Conservation (phyloP, 2,797 vertebrate species). For the Phrynocephalus vlangalii region DNA sequence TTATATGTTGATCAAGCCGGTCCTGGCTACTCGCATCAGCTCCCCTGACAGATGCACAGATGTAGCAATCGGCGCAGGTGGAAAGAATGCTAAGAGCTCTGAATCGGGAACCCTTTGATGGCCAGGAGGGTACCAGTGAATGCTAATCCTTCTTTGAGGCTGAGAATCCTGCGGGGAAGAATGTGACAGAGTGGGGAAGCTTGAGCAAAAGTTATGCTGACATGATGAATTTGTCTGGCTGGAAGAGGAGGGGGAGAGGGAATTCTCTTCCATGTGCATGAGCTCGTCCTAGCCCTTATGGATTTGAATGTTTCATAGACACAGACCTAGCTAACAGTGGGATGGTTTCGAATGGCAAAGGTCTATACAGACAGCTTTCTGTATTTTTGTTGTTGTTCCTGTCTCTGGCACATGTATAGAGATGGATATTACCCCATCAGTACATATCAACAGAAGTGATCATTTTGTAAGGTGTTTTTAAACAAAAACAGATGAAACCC, state of each 20-base stretch:
- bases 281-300: neutral
- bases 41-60: conserved; percentile 43
- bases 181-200: neutral
- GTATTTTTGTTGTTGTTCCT: no score
- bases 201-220: conserved; percentile 7
- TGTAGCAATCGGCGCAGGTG: conserved; percentile 35
- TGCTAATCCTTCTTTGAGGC: conserved; percentile 15
- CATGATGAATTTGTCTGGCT: conserved; percentile 17
- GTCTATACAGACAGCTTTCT: neutral
- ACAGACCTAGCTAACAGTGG: neutral
- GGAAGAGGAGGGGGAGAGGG: neutral
- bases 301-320: conserved; percentile 27
- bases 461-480: no score
- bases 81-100: conserved; percentile 26
- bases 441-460: neutral
- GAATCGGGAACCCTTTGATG: neutral
- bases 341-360: neutral
- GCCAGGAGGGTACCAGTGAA: neutral
- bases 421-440: neutral
- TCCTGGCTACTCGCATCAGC: conserved; percentile 52
- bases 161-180: neutral
- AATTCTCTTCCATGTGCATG: neutral
- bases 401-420: no score
- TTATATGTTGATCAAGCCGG: conserved; percentile 42
- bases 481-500: neutral